Evolutionary conservation across 2,888 invertebrate genomes (phyloP), one percentile per base, ranked within the genome.

Genomic region (Hipparchia semele): DNA sequence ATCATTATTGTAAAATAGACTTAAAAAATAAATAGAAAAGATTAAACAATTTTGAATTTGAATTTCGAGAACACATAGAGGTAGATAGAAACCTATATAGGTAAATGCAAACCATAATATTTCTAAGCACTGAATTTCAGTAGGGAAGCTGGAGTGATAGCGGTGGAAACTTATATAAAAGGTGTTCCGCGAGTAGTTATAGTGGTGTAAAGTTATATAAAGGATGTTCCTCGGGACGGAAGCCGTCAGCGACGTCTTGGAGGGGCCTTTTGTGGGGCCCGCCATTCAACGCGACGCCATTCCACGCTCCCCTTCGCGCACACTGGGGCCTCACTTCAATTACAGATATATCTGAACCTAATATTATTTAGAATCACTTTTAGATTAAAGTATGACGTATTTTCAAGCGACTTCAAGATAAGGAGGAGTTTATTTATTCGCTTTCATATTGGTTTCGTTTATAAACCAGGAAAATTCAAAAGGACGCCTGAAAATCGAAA

Each of bases 201-300:
- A 46, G 23, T 45, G 53, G 60, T 61, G 49, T 70, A 70, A 73
- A 73, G 67, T 75, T 77, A 65, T 76, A 78, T 76, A 75, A 76
- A 78, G 76, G 78, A 74, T 71, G 73, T 74, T 74, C 72, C 75
- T 68, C 74, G 73, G 74, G 69, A 67, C 74, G 77, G 78, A 76
- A 76, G 70, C 73, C 70, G 76, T 75, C 76, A 78, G 73, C 53
- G 68, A 75, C 72, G 65, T 60, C 68, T 76, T 73, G 74, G 71
- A 72, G 70, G 70, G 73, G 72, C 73, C 72, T 76, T 77, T 77
- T 76, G 74, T 76, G 64, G 13, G 8, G 49, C 51, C 12, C 49
- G 68, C 59, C 59, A 68, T 68, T 62, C 64, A 70, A 60, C 10
- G 49, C 58, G 73, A 73, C 73, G 73, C 73, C 73, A 71, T 73